Evolutionary conservation across 2,888 invertebrate genomes (phyloP).

Genomic region (Ashinkailepas kermadecensis): DNA sequence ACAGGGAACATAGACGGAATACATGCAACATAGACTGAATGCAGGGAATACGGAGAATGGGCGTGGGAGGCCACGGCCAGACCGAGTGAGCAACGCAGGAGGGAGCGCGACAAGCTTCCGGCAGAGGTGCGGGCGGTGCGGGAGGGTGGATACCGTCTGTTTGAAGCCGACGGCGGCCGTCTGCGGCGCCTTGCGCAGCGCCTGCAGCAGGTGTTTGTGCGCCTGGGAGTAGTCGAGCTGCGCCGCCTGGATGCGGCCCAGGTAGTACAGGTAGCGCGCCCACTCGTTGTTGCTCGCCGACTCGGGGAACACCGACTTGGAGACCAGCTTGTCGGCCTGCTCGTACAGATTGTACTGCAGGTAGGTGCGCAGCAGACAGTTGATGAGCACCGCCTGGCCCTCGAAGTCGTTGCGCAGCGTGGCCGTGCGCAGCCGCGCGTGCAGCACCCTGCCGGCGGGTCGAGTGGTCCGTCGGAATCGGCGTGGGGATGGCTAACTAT

Average conservation of each 20-base stretch:
- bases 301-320: slow-evolving; percentile 94
- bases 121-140: too few relatives aligned
- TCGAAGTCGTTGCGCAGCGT: slow-evolving; percentile 70
- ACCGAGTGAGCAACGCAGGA: too few relatives aligned
- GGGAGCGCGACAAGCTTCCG: too few relatives aligned
- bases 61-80: too few relatives aligned
- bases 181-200: slow-evolving; percentile 92
- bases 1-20: too few relatives aligned
- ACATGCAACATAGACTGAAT: too few relatives aligned
- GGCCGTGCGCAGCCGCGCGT: slow-evolving; percentile 33
- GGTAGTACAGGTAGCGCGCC: slow-evolving; percentile 93
- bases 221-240: slow-evolving; percentile 95
- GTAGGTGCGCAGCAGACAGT: slow-evolving; percentile 90
- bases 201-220: slow-evolving; percentile 89
- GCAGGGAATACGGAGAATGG: too few relatives aligned
- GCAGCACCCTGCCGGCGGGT: slow-evolving; percentile 30
- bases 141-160: slow-evolving; percentile 62
- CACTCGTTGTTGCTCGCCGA: slow-evolving; percentile 91
- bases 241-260: slow-evolving; percentile 97
- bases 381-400: slow-evolving; percentile 93
- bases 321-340: slow-evolving; percentile 87
- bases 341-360: slow-evolving; percentile 91
- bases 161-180: slow-evolving; percentile 97
- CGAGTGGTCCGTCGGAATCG: too few relatives aligned
- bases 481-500: too few relatives aligned